These are phyloP conservation scores for Eilema caniola DNA, from an alignment of 2,888 invertebrate genomes.

Conservation along the genomic window DNA sequence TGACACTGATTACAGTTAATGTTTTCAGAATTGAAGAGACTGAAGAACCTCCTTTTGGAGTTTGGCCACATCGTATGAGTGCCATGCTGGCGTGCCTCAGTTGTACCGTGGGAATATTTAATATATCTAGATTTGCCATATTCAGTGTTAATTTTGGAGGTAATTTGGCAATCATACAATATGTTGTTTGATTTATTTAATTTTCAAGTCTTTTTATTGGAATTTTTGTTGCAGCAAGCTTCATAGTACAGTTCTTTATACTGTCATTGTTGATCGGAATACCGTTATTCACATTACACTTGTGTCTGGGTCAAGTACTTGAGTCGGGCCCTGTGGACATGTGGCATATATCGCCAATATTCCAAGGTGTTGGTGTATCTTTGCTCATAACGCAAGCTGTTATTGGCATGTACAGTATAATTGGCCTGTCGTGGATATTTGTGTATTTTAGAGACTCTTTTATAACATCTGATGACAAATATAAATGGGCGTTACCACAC, in stretches of 20 bases:
- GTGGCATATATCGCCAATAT: constrained; percentile 97
- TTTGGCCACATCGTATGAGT: constrained; percentile 88
- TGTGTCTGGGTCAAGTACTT: constrained; percentile 94
- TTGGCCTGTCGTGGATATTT: constrained; percentile 96
- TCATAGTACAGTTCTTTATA: constrained; percentile 95
- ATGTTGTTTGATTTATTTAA: constrained; percentile 35
- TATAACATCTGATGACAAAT: constrained; percentile 92
- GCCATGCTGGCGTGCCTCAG: constrained; percentile 93
- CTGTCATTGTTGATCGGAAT: constrained; percentile 93
- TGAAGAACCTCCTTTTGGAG: constrained; percentile 79
- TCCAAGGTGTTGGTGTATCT: constrained; percentile 95
- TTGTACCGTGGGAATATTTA: constrained; percentile 95
- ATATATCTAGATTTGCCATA: constrained; percentile 95
- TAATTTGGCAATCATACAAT: constrained; percentile 62
- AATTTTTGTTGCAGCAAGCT: constrained; percentile 89
- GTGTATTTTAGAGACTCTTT: constrained; percentile 96
- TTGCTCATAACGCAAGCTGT: constrained; percentile 92
- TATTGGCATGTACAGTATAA: constrained; percentile 94
- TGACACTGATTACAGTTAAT: constrained; percentile 16
- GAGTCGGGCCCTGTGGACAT: constrained; percentile 95
- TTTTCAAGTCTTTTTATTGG: constrained; percentile 34
- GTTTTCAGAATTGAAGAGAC: constrained; percentile 77
- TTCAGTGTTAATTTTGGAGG: constrained; percentile 96
- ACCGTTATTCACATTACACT: constrained; percentile 94
- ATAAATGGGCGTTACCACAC: constrained; percentile 93